phyloP scores from a whole-genome alignment of 2,113 vertebrate species.

The Zosterops lateralis region DNA sequence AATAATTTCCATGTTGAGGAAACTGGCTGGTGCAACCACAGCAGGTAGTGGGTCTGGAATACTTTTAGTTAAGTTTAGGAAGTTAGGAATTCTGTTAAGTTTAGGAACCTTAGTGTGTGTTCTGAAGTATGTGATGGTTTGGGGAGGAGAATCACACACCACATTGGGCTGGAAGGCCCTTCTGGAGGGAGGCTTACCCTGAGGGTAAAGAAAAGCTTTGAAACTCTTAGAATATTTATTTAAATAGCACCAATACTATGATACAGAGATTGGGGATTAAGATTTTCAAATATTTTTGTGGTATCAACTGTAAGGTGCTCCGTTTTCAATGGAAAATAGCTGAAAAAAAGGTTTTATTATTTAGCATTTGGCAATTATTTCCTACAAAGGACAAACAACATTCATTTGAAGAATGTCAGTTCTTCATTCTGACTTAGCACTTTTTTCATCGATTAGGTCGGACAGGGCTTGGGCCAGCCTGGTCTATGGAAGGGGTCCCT shows the following conservation, averaged over 20 bases:
- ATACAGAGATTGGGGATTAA: background rate
- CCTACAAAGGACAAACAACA: background rate
- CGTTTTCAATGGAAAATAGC: background rate
- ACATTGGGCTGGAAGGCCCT: rapidly evolving
- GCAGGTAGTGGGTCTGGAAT: background rate
- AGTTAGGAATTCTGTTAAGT: background rate
- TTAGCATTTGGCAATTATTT: background rate
- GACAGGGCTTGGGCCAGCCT: background rate
- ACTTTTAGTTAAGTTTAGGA: background rate
- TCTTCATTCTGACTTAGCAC: background rate
- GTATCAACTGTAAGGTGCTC: background rate
- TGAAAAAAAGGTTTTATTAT: background rate
- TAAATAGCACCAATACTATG: background rate
- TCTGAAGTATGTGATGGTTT: background rate
- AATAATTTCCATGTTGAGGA: background rate
- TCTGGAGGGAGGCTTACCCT: background rate
- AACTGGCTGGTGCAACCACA: background rate
- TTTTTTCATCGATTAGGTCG: background rate
- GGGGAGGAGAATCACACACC: background rate
- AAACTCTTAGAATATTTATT: background rate
- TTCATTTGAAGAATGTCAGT: background rate
- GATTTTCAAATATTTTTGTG: background rate
- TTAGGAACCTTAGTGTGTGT: background rate
- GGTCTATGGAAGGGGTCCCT: background rate
- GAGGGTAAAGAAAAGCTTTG: background rate